Conservation (phyloP, 2,797 vertebrate species). For the Sebastes iracundus region DNA sequence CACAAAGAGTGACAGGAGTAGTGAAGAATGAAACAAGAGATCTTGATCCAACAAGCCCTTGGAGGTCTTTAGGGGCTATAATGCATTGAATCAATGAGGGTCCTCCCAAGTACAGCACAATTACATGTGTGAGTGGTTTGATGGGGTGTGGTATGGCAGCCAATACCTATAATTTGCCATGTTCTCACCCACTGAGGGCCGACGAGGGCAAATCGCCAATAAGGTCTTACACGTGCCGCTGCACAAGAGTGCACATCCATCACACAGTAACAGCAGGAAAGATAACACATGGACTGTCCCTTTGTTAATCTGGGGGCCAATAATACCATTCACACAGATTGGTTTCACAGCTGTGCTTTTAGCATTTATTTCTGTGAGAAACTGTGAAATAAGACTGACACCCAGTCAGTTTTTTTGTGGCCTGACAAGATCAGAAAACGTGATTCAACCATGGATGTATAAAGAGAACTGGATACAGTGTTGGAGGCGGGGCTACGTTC, state of each 20-base stretch:
- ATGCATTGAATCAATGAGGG: background rate
- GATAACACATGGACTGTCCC: background rate
- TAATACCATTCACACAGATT: background rate
- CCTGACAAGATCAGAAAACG: background rate
- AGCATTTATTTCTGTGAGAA: background rate
- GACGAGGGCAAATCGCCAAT: background rate
- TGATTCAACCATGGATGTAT: background rate
- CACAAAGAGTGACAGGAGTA: background rate
- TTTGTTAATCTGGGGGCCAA: background rate
- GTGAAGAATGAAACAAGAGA: background rate
- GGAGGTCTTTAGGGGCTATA: background rate
- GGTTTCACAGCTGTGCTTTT: background rate
- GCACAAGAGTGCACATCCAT: background rate
- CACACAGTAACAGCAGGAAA: background rate
- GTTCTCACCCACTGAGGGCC: background rate
- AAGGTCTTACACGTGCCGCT: background rate
- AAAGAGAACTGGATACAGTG: too few species aligned
- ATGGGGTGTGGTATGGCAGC: background rate
- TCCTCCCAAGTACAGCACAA: background rate
- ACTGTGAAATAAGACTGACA: background rate
- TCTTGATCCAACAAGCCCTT: background rate
- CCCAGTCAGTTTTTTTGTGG: background rate
- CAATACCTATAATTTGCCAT: background rate
- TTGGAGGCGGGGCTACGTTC: too few species aligned
- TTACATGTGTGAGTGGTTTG: background rate